A percentile compares a stretch with the other conserved stretches of the same genome.
Conservation (phyloP, 2,113 vertebrate species). For the Calypte anna region DNA sequence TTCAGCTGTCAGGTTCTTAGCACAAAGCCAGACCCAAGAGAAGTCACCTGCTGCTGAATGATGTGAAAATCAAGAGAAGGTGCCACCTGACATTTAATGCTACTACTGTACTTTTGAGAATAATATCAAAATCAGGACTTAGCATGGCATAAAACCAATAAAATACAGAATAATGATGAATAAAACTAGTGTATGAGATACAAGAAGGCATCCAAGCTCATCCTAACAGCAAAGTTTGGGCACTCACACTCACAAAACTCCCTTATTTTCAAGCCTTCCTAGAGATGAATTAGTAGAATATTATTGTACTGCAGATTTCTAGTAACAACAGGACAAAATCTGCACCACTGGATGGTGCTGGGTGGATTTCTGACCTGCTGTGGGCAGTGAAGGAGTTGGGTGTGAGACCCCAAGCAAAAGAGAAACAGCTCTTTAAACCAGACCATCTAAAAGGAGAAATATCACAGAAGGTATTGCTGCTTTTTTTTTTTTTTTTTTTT, state of each 20-base stretch:
- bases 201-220: background rate
- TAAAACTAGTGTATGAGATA: background rate
- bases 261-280: background rate
- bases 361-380: background rate
- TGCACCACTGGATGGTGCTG: background rate
- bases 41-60: background rate
- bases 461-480: background rate
- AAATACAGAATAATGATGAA: rapidly evolving
- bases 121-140: background rate
- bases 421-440: background rate
- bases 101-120: background rate
- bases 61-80: background rate
- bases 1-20: background rate
- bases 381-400: background rate
- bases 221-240: background rate
- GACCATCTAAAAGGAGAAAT: background rate
- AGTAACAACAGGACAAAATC: background rate
- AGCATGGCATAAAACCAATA: background rate
- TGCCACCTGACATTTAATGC: background rate
- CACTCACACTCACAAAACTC: no score
- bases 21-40: background rate
- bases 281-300: rapidly evolving
- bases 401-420: background rate
- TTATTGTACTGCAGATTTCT: background rate
- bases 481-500: background rate